Evolutionary conservation across 2,797 vertebrate genomes (phyloP), one percentile per base, ranked within the genome.

Genomic region (Vespertilio murinus): DNA sequence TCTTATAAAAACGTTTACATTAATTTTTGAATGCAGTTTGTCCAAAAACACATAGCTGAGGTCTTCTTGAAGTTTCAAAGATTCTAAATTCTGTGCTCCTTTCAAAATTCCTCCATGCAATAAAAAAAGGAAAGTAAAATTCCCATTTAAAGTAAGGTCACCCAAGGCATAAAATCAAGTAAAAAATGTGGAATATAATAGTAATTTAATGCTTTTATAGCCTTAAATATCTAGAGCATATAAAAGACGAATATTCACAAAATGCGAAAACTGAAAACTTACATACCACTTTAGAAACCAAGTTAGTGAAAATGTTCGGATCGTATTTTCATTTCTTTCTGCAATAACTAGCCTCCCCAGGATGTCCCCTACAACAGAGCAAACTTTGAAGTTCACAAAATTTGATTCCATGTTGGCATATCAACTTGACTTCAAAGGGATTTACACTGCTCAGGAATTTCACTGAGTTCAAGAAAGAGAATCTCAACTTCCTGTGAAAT

Each of bases 311-410:
- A 96, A 94, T 96, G 77, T 80, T 94, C 77, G 71, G 67, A 89
- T 69, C 14, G 8, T 70, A 91, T 56, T 95, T 81, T 95, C 91
- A 96, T 96, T 95, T 96, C 74, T 91, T 89, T 96, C 73, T 88
- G 49, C 83, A 90, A 78, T 90, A 94, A 94, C 93, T 67, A 80
- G 28, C 75, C 96, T 96, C 95, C 75, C 91, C 95, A 96, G 95
- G 89, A 96, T 82, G 91, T 80, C 85, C 70, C 96, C 30, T 91
- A 78, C 89, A 94, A 88, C 90, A 95, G 95, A 97, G 89, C n/a
- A 11, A 35, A 92, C 95, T 97, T 95, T 97, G 96, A 97, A 96
- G 96, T 97, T 94, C 95, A 95, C 73, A 90, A 94, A 97, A 97
- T 97, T 92, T 97, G 95, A 96, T 96, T 97, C 87, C 80, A 92